These are phyloP conservation scores for Aix galericulata DNA, from an alignment of 2,113 vertebrate genomes.

Conservation along the genomic window DNA sequence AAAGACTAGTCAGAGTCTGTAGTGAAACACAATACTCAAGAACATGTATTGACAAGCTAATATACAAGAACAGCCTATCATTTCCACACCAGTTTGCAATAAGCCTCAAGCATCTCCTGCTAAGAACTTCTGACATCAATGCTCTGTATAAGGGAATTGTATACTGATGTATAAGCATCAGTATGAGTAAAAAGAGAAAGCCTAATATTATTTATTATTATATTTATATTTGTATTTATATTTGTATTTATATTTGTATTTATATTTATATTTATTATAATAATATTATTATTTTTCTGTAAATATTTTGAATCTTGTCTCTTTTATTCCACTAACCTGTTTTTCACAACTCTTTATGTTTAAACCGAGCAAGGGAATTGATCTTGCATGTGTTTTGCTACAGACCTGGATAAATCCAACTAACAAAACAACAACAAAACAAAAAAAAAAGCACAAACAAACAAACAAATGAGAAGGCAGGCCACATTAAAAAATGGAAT, in stretches of 20 bases:
- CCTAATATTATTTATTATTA: background rate
- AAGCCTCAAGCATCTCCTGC: background rate
- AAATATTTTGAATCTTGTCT: background rate
- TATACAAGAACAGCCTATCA: background rate
- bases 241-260: no score
- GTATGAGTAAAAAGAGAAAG: background rate
- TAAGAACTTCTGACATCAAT: background rate
- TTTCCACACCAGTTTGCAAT: rapidly evolving
- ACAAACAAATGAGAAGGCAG: background rate
- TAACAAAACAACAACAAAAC: background rate
- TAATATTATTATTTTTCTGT: background rate
- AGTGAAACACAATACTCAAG: background rate
- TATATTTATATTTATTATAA: no score
- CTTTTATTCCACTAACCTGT: background rate
- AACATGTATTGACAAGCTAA: background rate
- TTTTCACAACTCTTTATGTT: background rate
- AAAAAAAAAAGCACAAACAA: background rate
- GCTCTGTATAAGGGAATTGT: background rate
- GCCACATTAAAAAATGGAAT: background rate
- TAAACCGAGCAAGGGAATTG: background rate
- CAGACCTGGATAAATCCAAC: background rate
- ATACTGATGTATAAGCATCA: no score
- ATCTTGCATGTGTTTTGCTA: background rate
- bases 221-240: no score
- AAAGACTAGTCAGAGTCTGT: background rate